These are phyloP conservation scores for Cariama cristata DNA, from an alignment of 2,113 vertebrate species.

Conservation along the genomic window DNA sequence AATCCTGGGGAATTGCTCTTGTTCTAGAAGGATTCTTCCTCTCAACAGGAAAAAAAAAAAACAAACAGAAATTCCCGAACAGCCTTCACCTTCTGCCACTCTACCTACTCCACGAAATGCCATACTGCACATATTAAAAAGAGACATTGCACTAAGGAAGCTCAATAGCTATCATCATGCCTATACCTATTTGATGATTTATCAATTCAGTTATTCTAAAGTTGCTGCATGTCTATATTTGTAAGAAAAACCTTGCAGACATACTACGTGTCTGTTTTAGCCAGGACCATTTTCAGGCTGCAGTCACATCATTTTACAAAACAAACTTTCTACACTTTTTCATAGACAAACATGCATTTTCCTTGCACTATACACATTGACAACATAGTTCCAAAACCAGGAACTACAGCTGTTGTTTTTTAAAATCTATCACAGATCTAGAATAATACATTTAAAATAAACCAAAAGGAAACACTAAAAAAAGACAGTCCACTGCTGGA, in stretches of 20 bases:
- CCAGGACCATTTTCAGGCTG: not conserved
- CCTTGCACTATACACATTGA: not conserved
- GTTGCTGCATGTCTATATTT: not conserved
- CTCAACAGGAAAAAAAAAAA: not conserved
- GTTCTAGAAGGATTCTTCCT: not conserved
- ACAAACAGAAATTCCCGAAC: not conserved
- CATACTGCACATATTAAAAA: not conserved
- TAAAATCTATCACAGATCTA: not conserved
- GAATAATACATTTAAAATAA: not conserved
- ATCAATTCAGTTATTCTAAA: not conserved
- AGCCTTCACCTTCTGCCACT: not conserved
- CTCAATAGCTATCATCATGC: not conserved
- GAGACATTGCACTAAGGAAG: not conserved
- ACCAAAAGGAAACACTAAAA: not conserved
- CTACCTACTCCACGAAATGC: not conserved
- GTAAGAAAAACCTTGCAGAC: not conserved
- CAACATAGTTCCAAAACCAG: not conserved
- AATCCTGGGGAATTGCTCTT: not conserved
- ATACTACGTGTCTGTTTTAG: not conserved
- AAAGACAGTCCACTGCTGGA: not conserved
- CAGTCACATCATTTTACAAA: not conserved
- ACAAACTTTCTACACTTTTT: not conserved
- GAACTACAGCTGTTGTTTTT: not conserved
- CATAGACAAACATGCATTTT: not conserved
- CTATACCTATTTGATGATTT: not conserved